Percentiles rank a stretch among this genome's conserved stretches.
Evolutionary conservation across 2,113 vertebrate genomes (phyloP).

Genomic region (human): DNA sequence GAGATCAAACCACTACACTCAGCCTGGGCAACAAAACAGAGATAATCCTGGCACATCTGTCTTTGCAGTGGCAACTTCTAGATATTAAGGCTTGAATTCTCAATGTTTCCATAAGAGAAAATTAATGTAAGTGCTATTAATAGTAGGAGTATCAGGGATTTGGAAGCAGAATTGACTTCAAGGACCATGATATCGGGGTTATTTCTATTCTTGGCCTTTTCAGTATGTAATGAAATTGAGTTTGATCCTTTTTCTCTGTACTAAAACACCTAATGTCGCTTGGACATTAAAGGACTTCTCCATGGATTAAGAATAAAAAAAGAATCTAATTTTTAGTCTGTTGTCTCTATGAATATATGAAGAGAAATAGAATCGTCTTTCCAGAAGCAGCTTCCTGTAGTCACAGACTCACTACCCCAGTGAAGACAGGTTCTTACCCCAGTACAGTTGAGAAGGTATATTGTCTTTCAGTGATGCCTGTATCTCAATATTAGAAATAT

Average conservation of each 20-base stretch:
- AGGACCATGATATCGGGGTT: no score
- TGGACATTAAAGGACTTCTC: background rate
- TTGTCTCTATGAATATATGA: background rate
- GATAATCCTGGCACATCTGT: background rate
- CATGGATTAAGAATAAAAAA: background rate
- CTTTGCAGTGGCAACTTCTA: background rate
- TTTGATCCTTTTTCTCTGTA: background rate
- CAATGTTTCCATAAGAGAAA: background rate
- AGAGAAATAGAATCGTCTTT: background rate
- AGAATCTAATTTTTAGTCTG: no score
- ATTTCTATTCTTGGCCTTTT: background rate
- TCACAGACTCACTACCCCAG: no score
- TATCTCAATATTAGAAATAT: background rate
- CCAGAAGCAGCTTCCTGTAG: background rate
- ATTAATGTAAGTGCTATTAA: background rate
- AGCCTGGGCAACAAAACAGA: background rate
- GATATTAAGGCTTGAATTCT: fast-evolving
- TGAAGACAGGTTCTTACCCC: background rate
- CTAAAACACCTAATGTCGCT: background rate
- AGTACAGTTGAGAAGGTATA: background rate
- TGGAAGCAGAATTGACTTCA: no score
- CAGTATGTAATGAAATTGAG: no score
- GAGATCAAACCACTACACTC: no score
- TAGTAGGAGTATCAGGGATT: background rate
- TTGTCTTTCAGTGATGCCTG: background rate